Evolutionary conservation across 2,113 vertebrate genomes (phyloP).

Genomic region (Anarrhichthys ocellatus): DNA sequence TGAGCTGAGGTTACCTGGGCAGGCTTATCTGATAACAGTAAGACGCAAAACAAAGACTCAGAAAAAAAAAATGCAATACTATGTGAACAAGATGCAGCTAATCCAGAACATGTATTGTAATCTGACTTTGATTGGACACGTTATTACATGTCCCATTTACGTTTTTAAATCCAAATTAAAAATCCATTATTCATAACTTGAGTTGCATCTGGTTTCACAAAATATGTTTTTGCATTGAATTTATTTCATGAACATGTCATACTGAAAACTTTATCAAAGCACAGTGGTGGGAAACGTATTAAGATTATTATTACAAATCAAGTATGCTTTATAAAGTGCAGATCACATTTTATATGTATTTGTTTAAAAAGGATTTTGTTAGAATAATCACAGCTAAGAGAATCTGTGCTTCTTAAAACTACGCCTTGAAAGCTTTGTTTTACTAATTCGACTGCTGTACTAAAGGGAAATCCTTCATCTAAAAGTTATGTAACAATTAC

Average conservation of each 20-base stretch:
- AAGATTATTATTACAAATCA: not conserved
- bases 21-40: constrained; percentile 31
- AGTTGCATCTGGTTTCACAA: not conserved
- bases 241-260: not conserved
- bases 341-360: not conserved
- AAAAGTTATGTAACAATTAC: not conserved
- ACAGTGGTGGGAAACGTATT: not conserved
- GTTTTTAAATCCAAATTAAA: not conserved
- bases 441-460: not conserved
- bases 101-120: no score
- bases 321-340: not conserved
- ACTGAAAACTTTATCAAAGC: not conserved
- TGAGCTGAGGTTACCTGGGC: not conserved
- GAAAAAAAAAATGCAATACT: no score
- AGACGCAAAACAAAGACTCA: constrained; percentile 10
- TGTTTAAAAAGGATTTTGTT: not conserved
- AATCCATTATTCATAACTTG: not conserved
- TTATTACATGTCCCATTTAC: not conserved
- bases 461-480: not conserved
- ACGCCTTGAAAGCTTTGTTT: not conserved
- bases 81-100: not conserved
- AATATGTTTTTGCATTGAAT: not conserved
- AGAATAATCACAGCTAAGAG: not conserved
- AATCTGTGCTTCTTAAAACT: not conserved
- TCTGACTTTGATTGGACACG: not conserved